These are phyloP conservation scores for Cochlearius cochlearius DNA, from an alignment of 2,113 vertebrate genomes.

Conservation along the genomic window DNA sequence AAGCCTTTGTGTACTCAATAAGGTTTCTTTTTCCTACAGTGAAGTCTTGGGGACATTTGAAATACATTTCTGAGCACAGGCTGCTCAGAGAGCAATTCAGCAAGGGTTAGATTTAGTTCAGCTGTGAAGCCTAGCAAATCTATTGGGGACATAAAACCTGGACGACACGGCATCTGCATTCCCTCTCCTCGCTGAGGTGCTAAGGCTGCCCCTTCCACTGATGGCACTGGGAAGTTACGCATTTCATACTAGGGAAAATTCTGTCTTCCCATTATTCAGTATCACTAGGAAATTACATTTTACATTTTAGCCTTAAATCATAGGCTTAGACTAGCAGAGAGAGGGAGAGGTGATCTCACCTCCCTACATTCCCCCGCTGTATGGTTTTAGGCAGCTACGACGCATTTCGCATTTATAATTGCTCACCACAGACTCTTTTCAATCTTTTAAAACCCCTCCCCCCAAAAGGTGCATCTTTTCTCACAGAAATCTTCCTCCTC, in stretches of 20 bases:
- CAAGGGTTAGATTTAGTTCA: not conserved
- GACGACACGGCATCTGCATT: not conserved
- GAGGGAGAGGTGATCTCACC: not conserved
- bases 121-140: not conserved
- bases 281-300: not conserved
- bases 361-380: not conserved
- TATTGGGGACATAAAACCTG: not conserved
- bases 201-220: not conserved
- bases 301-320: not conserved
- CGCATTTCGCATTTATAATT: not conserved
- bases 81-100: not conserved
- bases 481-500: not conserved
- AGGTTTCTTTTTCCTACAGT: not conserved
- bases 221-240: not conserved
- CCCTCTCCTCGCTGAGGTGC: not conserved
- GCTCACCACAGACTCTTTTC: not conserved
- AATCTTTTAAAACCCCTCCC: not conserved
- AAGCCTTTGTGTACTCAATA: not conserved
- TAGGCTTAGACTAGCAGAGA: not conserved
- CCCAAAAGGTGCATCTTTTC: not conserved
- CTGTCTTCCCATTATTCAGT: not conserved
- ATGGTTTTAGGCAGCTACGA: not conserved
- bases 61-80: not conserved
- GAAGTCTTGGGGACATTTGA: not conserved
- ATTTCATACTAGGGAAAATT: not conserved